Evolutionary conservation across 2,888 invertebrate genomes (phyloP), one percentile per base, ranked within the genome.

Genomic region (Clusia tigrina): DNA sequence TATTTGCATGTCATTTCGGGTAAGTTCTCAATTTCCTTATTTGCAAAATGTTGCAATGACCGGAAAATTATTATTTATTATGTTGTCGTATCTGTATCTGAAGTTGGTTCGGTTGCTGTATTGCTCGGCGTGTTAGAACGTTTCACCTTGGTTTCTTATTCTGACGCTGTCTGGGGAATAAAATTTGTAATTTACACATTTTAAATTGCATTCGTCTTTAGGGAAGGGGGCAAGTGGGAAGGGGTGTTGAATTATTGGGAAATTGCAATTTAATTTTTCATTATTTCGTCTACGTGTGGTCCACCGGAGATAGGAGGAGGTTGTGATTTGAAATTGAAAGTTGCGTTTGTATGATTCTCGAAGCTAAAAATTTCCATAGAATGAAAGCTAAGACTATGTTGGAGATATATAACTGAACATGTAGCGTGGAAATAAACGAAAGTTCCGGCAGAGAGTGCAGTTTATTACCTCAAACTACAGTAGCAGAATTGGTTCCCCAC

Each of bases 41-140:
- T 74, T 74, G 74, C 74, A 75, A 73, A 69, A 71, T 74, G 74
- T 72, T 75, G 75, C 79, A 79, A 73, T 76, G 79, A 76, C 78
- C 79, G 79, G 79, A 80, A 79, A 80, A 80, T 79, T 78, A 78
- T 48, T 48, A 48, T 48, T 42, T 42, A 42, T 42, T 42, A 42
- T 6, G 42, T n/a, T 42, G 42, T 42, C 42, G 42, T 42, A 3
- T 10, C 3, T 17, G n/a, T 32, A 9, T 5, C 32, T 32, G 32
- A n/a, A n/a, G n/a, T 32, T 32, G 32, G 12, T 32, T 32, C 12
- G 32, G 6, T 32, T 12, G 32, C 32, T 32, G 32, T 32, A 32
- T 5, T 9, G 32, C 32, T 32, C 12, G 32, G 15, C 22, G 53
- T 53, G 9, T 23, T 53, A 53, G 24, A 53, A 53, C 24, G 15